Evolutionary conservation across 2,797 vertebrate genomes (phyloP).

Genomic region (Acipenser ruthenus): DNA sequence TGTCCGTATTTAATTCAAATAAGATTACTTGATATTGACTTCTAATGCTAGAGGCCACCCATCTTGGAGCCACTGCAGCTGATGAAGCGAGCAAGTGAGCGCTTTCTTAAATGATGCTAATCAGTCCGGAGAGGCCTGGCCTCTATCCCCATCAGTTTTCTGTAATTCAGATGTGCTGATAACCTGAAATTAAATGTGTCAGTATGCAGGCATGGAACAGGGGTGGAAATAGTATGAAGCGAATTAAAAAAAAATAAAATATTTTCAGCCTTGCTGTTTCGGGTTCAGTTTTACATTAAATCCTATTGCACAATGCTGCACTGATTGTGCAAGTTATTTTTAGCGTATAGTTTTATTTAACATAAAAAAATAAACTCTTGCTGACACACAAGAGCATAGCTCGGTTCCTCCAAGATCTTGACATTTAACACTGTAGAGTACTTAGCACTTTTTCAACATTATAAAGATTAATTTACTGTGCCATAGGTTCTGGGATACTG

Average conservation of each 20-base stretch:
- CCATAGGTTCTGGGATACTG: slow-evolving; percentile 51
- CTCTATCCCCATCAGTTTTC: slow-evolving; percentile 81
- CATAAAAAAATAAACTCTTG: slow-evolving; percentile 43
- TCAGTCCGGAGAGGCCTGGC: slow-evolving; percentile 89
- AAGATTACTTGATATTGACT: slow-evolving; percentile 78
- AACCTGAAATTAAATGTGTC: slow-evolving; percentile 91
- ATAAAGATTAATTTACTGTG: slow-evolving; percentile 72
- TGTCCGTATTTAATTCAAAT: slow-evolving; percentile 74
- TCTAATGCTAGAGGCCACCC: slow-evolving; percentile 80
- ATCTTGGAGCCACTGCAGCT: slow-evolving; percentile 73
- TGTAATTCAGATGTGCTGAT: slow-evolving; percentile 90
- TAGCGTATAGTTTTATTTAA: slow-evolving; percentile 9
- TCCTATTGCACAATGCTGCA: background rate
- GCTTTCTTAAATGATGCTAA: slow-evolving; percentile 96
- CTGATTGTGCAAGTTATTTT: slow-evolving; percentile 10
- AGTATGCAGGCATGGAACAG: slow-evolving; percentile 61
- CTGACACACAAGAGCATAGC: slow-evolving; percentile 57
- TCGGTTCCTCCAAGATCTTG: slow-evolving; percentile 60
- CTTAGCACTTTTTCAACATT: slow-evolving; percentile 68
- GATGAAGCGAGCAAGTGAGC: slow-evolving; percentile 68
- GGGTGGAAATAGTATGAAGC: slow-evolving; percentile 25
- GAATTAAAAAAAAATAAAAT: slow-evolving; percentile 21
- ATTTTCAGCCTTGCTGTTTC: slow-evolving; percentile 52
- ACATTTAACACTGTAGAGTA: slow-evolving; percentile 68
- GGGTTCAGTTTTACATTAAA: slow-evolving; percentile 37